phyloP scores from a whole-genome alignment of 2,888 invertebrate genomes.

The Dryobota labecula region DNA sequence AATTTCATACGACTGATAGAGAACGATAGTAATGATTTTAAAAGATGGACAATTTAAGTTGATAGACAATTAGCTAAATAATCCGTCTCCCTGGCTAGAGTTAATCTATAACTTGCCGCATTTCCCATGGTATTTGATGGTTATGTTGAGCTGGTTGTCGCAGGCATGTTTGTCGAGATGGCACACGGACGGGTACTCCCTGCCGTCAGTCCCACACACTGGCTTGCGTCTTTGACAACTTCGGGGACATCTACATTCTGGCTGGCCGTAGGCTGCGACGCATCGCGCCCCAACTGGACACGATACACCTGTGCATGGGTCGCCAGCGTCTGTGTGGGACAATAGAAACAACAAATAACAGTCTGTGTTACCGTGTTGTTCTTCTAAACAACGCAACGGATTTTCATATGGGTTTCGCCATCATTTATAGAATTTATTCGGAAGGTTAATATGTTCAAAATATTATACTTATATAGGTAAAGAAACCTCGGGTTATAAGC shows the following conservation, averaged over 20 bases:
- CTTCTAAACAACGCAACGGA: not conserved
- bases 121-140: constrained; percentile 95
- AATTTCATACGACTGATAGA: not conserved
- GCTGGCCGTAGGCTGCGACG: constrained; percentile 92
- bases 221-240: constrained; percentile 93
- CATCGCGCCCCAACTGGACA: constrained; percentile 94
- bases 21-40: not conserved
- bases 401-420: not conserved
- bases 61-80: not conserved
- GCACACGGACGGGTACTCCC: constrained; percentile 96
- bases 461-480: not conserved
- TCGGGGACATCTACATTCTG: constrained; percentile 91
- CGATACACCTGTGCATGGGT: constrained; percentile 93
- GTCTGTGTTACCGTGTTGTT: not conserved
- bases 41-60: not conserved
- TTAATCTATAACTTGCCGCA: constrained; percentile 92
- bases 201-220: constrained; percentile 96
- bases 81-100: not conserved
- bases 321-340: constrained; percentile 90
- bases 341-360: no score
- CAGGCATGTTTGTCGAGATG: constrained; percentile 96
- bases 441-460: not conserved
- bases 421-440: not conserved
- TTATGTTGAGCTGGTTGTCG: constrained; percentile 93
- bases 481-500: no score